phyloP scores from a whole-genome alignment of 2,113 vertebrate species.

The Amphiprion percula region DNA sequence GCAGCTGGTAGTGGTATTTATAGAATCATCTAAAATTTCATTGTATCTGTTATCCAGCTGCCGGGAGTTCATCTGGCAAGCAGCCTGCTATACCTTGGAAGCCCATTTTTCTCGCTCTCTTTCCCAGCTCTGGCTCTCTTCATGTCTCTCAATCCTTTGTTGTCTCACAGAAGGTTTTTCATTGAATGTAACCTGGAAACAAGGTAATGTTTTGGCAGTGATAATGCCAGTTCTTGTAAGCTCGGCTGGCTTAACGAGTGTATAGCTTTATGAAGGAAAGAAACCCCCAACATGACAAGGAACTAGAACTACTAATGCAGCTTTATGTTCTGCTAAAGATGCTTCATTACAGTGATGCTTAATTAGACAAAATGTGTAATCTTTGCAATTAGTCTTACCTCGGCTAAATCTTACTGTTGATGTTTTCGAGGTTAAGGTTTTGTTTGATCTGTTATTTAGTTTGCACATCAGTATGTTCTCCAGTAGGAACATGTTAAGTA shows the following conservation, averaged over 20 bases:
- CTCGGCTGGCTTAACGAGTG: background rate
- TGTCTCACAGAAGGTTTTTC: slow-evolving; percentile 40
- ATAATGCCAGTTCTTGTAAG: slow-evolving; percentile 21
- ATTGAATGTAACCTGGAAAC: slow-evolving; percentile 53
- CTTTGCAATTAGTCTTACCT: background rate
- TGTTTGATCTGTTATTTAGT: slow-evolving; percentile 8
- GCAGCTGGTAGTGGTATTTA: slow-evolving; percentile 84
- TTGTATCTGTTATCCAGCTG: slow-evolving; percentile 85
- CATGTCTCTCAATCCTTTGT: slow-evolving; percentile 27
- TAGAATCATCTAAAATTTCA: slow-evolving; percentile 86
- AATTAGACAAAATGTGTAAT: background rate
- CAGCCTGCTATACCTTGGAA: slow-evolving; percentile 72
- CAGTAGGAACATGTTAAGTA: slow-evolving; percentile 31
- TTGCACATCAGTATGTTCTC: background rate
- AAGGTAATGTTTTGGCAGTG: slow-evolving; percentile 27
- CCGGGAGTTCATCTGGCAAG: slow-evolving; percentile 79
- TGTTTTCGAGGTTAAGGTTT: background rate
- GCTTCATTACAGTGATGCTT: background rate
- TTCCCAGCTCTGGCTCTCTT: slow-evolving; percentile 23
- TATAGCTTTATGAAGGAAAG: background rate
- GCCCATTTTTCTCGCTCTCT: slow-evolving; percentile 20
- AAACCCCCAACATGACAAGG: background rate
- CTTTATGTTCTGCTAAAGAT: background rate
- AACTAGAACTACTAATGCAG: background rate
- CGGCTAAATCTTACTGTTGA: background rate